A percentile compares a stretch with the other conserved stretches of the same genome.
These are phyloP conservation scores for Lepidurus packardi DNA, from an alignment of 1,140 invertebrate genomes.

Conservation along the genomic window DNA sequence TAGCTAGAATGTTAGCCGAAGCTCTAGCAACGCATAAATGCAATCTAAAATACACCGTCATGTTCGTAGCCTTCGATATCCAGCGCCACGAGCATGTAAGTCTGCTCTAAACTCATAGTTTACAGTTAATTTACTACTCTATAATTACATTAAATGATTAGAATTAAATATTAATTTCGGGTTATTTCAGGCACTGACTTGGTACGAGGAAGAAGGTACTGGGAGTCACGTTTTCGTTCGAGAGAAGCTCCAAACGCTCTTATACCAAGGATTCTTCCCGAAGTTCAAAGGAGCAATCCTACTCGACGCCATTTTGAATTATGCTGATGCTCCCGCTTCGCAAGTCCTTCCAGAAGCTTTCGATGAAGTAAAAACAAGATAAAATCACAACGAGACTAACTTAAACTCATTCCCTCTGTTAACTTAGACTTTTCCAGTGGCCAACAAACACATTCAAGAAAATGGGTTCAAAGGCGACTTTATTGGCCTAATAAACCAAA, in stretches of 20 bases:
- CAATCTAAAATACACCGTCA: slow-evolving; percentile 26
- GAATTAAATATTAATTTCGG: not conserved
- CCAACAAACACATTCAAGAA: slow-evolving; percentile 18
- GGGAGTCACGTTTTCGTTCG: slow-evolving; percentile 34
- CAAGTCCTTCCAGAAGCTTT: slow-evolving; percentile 33
- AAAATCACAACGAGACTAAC: not conserved
- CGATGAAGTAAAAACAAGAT: slow-evolving; percentile 32
- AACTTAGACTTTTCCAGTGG: slow-evolving; percentile 32
- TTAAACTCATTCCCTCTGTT: not conserved
- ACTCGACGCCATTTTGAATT: slow-evolving; percentile 34
- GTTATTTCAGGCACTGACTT: slow-evolving; percentile 25
- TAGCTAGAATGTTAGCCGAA: slow-evolving; percentile 42
- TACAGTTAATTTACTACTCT: not conserved
- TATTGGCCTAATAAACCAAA: slow-evolving; percentile 28
- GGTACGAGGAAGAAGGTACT: not conserved
- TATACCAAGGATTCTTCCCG: slow-evolving; percentile 22
- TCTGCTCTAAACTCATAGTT: slow-evolving; percentile 24
- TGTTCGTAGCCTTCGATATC: slow-evolving; percentile 34
- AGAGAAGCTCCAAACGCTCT: slow-evolving; percentile 27
- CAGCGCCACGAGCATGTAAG: slow-evolving; percentile 33
- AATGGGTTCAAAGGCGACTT: slow-evolving; percentile 32
- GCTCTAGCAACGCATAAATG: not conserved
- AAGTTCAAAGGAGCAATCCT: slow-evolving; percentile 33
- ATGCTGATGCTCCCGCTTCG: not conserved
- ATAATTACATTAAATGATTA: not conserved